Evolutionary conservation across 2,888 invertebrate species (phyloP).

Genomic region (Drosophila monieri): DNA sequence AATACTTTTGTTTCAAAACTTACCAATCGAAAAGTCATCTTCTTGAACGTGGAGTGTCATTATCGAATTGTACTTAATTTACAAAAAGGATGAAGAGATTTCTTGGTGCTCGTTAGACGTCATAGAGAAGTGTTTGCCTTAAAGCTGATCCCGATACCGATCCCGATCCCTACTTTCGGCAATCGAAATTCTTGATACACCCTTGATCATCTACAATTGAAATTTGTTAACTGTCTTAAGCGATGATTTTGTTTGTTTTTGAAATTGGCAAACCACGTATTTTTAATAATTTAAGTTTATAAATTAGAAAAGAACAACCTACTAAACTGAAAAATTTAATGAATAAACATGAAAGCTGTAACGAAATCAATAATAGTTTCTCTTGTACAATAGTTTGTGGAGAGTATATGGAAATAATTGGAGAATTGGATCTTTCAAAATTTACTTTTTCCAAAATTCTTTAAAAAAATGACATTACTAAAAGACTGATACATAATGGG

Average conservation of each 20-base stretch:
- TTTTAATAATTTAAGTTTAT: conserved; percentile 63
- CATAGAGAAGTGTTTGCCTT: conserved; percentile 25
- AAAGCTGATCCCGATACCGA: conserved; percentile 16
- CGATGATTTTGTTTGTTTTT: conserved; percentile 28
- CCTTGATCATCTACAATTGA: neutral
- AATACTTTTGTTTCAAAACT: conserved; percentile 12
- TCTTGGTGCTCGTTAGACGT: conserved; percentile 26
- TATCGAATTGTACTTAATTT: conserved; percentile 44
- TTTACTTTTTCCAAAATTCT: conserved; percentile 3
- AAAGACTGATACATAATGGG: neutral
- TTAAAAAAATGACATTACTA: neutral
- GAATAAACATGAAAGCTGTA: conserved; percentile 71
- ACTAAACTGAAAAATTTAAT: conserved; percentile 60
- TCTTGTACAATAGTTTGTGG: too few species aligned
- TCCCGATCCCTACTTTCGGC: conserved; percentile 15
- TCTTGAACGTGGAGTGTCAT: conserved; percentile 6
- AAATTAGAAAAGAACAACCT: conserved; percentile 58
- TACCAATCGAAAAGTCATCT: conserved; percentile 14
- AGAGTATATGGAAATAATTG: too few species aligned
- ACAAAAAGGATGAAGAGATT: conserved; percentile 21
- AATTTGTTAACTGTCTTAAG: conserved; percentile 12
- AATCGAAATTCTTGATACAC: conserved; percentile 16
- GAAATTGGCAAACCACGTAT: conserved; percentile 36
- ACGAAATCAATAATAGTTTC: conserved; percentile 41
- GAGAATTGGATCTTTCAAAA: too few species aligned